Conservation (phyloP, 2,888 invertebrate species). For the Coecobrya sp. region DNA sequence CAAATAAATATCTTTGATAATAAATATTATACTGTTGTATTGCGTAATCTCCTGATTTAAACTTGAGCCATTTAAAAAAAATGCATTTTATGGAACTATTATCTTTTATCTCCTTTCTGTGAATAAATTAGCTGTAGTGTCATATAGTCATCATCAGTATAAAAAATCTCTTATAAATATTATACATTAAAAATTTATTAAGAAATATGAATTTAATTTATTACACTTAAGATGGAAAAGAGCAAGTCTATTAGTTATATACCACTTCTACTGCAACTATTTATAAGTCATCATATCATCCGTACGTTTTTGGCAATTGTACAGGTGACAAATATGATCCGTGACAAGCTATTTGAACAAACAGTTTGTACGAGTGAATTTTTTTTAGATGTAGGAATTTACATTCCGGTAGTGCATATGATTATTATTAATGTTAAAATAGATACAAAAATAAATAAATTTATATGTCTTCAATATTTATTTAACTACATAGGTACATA, state of each 20-base stretch:
- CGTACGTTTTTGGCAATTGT: background rate
- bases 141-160: constrained; percentile 14
- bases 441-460: background rate
- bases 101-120: constrained; percentile 72
- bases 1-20: background rate
- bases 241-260: background rate
- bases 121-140: constrained; percentile 61
- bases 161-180: constrained; percentile 1
- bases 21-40: background rate
- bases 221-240: background rate
- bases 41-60: constrained; percentile 3
- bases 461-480: constrained; percentile 42
- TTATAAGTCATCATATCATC: background rate
- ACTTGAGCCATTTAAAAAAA: background rate
- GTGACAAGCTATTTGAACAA: constrained; percentile 9
- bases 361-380: constrained; percentile 18
- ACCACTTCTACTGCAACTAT: background rate
- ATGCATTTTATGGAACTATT: constrained; percentile 34
- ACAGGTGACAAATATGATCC: constrained; percentile 3
- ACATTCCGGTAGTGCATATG: background rate
- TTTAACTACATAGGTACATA: constrained; percentile 22
- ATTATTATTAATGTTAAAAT: background rate
- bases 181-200: constrained; percentile 8
- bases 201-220: constrained; percentile 8
- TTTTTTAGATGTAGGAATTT: background rate